Percentiles rank a stretch among this genome's conserved stretches.
Evolutionary conservation across 2,888 invertebrate genomes (phyloP).

Genomic region (Cryptocheilus praepositus): DNA sequence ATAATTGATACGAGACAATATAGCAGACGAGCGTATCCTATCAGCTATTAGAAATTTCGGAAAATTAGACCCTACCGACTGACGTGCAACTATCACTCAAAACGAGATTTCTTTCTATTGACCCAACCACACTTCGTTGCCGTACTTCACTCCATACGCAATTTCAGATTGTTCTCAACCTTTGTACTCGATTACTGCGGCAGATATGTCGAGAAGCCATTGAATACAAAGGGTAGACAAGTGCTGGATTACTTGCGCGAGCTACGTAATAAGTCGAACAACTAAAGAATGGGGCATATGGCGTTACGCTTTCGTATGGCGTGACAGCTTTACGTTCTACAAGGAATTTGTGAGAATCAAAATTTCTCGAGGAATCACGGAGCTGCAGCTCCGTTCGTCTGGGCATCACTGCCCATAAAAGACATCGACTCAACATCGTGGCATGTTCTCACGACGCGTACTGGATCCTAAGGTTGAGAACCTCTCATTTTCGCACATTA

Average conservation of each 20-base stretch:
- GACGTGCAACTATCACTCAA: no score
- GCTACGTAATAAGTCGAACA: constrained; percentile 14
- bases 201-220: constrained; percentile 58
- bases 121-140: constrained; percentile 36
- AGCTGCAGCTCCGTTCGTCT: constrained; percentile 44
- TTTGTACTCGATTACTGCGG: constrained; percentile 38
- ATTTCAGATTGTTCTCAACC: constrained; percentile 64
- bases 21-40: no score
- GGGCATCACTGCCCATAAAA: constrained; percentile 58
- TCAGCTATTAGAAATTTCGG: no score
- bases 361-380: constrained; percentile 19
- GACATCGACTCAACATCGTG: constrained; percentile 56
- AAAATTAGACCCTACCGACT: no score
- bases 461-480: constrained; percentile 63
- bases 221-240: constrained; percentile 56
- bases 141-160: constrained; percentile 18
- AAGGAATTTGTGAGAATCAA: constrained; percentile 11
- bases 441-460: constrained; percentile 43
- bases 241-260: constrained; percentile 17
- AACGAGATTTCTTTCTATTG: constrained; percentile 39
- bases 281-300: constrained; percentile 27
- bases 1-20: no score
- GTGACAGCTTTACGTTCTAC: constrained; percentile 8
- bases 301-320: constrained; percentile 17
- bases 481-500: constrained; percentile 56